Evolutionary conservation across 1,140 invertebrate species (phyloP).

Genomic region (Drosophila eugracilis): DNA sequence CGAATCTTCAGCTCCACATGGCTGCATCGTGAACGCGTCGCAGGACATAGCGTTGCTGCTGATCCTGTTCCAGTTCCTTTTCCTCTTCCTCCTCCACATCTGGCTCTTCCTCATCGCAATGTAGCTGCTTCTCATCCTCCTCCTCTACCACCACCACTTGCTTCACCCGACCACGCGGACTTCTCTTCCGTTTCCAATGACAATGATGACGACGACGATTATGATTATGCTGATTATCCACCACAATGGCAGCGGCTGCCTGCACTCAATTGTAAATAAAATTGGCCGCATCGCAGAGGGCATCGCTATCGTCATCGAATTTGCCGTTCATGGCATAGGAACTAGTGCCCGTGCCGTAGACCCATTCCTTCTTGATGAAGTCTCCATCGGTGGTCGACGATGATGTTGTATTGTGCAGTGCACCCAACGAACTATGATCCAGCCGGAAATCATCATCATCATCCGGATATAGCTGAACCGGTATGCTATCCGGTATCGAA

Average conservation of each 20-base stretch:
- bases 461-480: conserved; percentile 79
- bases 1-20: conserved; percentile 34
- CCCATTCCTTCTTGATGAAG: conserved; percentile 84
- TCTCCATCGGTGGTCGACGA: conserved; percentile 82
- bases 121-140: background rate
- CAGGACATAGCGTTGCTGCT: conserved; percentile 14
- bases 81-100: background rate
- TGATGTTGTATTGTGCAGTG: conserved; percentile 74
- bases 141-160: background rate
- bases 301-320: conserved; percentile 83
- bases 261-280: conserved; percentile 80
- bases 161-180: background rate
- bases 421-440: conserved; percentile 80
- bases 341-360: conserved; percentile 75
- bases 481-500: conserved; percentile 83
- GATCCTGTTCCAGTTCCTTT: too few species aligned
- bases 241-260: background rate
- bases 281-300: conserved; percentile 80
- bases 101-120: background rate
- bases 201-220: background rate
- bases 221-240: background rate
- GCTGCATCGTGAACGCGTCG: conserved; percentile 41
- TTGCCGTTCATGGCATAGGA: conserved; percentile 83
- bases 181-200: background rate
- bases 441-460: conserved; percentile 82